Conservation (phyloP, 2,113 vertebrate genomes). For the Ciconia stormi region DNA sequence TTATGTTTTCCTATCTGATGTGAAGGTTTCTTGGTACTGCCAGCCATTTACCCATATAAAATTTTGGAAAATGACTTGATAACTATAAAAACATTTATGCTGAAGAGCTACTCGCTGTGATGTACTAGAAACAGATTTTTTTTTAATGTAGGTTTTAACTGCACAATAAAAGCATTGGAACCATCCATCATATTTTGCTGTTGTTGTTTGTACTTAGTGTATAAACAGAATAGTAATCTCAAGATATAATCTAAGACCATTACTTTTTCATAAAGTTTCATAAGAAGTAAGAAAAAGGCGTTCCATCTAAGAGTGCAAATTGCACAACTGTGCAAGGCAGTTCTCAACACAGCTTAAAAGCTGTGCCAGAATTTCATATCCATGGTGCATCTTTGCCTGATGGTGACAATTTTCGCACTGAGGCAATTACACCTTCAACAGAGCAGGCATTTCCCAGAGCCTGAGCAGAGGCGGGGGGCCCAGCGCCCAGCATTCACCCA, state of each 20-base stretch:
- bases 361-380: not conserved
- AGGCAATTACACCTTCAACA: not conserved
- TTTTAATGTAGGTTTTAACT: not conserved
- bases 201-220: not conserved
- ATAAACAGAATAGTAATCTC: not conserved
- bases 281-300: not conserved
- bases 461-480: not conserved
- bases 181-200: not conserved
- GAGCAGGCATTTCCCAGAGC: not conserved
- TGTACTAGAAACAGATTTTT: not conserved
- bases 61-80: not conserved
- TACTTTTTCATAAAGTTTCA: not conserved
- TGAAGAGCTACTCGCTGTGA: not conserved
- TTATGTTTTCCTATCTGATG: not conserved
- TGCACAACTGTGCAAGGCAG: not conserved
- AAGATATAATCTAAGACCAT: not conserved
- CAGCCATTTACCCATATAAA: not conserved
- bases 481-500: not conserved
- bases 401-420: not conserved
- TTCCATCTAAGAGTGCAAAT: not conserved
- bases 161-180: not conserved
- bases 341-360: not conserved
- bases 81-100: not conserved
- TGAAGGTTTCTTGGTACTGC: not conserved
- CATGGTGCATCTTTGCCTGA: not conserved